Evolutionary conservation across 2,888 invertebrate species (phyloP).

Genomic region (Tetheella fluctuosa): DNA sequence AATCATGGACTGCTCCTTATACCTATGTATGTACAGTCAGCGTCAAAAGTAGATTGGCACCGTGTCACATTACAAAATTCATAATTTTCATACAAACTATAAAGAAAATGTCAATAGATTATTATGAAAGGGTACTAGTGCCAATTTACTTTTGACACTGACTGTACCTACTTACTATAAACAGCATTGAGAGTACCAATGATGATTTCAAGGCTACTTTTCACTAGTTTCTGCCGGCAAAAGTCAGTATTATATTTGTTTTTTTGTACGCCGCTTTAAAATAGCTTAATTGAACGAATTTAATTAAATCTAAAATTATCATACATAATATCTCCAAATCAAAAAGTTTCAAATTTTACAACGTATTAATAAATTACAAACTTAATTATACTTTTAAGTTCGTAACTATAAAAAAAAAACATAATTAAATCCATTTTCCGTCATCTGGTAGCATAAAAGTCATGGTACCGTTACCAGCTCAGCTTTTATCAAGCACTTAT

Average conservation of each 20-base stretch:
- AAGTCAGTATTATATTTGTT: no score
- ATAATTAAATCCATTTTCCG: background rate
- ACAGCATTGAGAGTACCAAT: no score
- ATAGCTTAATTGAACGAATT: background rate
- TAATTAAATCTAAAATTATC: background rate
- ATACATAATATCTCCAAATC: background rate
- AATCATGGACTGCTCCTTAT: background rate
- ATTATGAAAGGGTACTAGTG: no score
- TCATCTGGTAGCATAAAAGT: conserved; percentile 1
- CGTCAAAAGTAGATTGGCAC: no score
- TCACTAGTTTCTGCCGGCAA: no score
- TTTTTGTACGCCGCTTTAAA: background rate
- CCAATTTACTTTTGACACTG: no score
- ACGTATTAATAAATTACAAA: background rate
- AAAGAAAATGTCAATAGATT: no score
- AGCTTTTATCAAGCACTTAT: conserved; percentile 9
- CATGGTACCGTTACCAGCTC: background rate
- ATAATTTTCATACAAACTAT: no score
- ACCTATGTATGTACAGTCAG: no score
- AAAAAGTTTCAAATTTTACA: background rate
- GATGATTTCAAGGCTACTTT: no score
- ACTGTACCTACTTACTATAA: no score
- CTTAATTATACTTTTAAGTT: background rate
- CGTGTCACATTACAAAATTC: no score
- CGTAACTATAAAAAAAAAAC: background rate